Evolutionary conservation across 92 coral and sea anemone genomes (phyloP).

Genomic region (Phenganax subtilis): DNA sequence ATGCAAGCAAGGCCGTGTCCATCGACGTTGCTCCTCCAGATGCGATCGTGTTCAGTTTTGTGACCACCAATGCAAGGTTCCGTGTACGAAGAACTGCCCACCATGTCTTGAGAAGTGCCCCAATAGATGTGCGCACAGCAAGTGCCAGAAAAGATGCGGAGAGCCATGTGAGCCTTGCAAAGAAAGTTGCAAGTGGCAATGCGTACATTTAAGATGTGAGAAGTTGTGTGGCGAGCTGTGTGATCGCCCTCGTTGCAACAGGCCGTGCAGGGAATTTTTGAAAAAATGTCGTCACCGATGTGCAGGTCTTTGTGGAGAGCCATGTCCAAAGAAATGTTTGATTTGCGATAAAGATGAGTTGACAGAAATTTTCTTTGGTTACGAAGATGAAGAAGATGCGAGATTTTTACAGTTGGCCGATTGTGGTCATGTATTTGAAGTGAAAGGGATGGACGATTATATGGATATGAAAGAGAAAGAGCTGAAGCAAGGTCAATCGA

Average conservation of each 20-base stretch:
- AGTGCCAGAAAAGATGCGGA: constrained; percentile 69
- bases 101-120: constrained; percentile 66
- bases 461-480: constrained; percentile 62
- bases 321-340: constrained; percentile 87
- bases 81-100: constrained; percentile 87
- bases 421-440: constrained; percentile 85
- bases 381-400: constrained; percentile 76
- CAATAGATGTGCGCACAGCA: constrained; percentile 78
- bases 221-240: constrained; percentile 73
- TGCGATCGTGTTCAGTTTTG: constrained; percentile 81
- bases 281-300: constrained; percentile 64
- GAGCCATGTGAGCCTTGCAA: constrained; percentile 69
- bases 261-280: constrained; percentile 51
- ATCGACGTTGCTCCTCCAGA: constrained; percentile 53
- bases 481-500: constrained; percentile 16
- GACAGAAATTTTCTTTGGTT: constrained; percentile 74
- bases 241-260: constrained; percentile 67
- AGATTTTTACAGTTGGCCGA: constrained; percentile 78
- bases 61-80: constrained; percentile 69
- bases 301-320: constrained; percentile 92
- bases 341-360: constrained; percentile 79
- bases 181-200: constrained; percentile 71
- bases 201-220: constrained; percentile 58
- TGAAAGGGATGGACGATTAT: constrained; percentile 62
- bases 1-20: constrained; percentile 76